These are phyloP conservation scores for Malurus cyaneus DNA, from an alignment of 2,113 vertebrate species.

Conservation along the genomic window DNA sequence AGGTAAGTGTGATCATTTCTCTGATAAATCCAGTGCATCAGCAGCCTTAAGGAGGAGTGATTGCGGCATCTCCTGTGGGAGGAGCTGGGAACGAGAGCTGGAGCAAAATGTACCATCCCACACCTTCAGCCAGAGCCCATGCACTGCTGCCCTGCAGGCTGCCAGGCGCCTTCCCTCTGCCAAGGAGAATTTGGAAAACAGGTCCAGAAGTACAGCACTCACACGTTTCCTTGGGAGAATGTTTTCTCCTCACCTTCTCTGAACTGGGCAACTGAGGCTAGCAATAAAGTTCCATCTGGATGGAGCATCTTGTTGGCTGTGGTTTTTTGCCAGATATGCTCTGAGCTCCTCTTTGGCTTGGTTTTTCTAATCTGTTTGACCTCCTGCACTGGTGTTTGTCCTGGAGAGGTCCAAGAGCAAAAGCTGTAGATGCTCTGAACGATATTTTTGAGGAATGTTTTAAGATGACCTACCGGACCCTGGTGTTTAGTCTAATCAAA, in stretches of 20 bases:
- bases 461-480: background rate
- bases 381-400: background rate
- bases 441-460: background rate
- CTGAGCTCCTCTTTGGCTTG: fast-evolving
- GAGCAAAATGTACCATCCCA: background rate
- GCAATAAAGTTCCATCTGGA: background rate
- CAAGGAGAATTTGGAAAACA: fast-evolving
- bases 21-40: background rate
- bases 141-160: background rate
- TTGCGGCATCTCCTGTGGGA: background rate
- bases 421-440: background rate
- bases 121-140: background rate
- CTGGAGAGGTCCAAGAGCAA: background rate
- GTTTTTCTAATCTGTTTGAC: background rate
- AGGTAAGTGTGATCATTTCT: background rate
- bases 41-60: background rate
- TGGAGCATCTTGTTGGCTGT: background rate
- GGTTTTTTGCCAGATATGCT: background rate
- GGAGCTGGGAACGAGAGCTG: background rate
- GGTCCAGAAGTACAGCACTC: background rate
- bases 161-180: background rate
- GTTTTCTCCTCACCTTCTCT: background rate
- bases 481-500: background rate
- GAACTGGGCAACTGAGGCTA: background rate
- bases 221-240: background rate